These are phyloP conservation scores for Ophiothrix spiculata DNA, from an alignment of 35 echinoderm and acorn worm species.

Conservation along the genomic window DNA sequence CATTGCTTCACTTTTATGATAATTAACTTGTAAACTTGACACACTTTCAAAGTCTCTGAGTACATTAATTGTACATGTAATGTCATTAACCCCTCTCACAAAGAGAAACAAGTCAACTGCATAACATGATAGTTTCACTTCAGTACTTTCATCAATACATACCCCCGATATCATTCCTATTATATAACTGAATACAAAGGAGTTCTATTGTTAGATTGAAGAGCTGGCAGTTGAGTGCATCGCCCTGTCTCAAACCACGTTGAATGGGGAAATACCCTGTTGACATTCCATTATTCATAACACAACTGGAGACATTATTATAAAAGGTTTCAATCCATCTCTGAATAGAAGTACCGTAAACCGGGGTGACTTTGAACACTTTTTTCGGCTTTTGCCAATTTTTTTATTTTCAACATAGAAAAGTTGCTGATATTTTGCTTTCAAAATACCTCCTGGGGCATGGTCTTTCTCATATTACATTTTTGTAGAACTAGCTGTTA, in stretches of 20 bases:
- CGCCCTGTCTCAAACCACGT: background rate
- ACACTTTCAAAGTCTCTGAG: background rate
- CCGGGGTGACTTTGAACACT: too few species aligned
- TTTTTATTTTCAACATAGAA: too few species aligned
- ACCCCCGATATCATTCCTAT: background rate
- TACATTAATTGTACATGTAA: background rate
- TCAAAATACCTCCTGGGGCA: too few species aligned
- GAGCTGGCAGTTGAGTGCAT: background rate
- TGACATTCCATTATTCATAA: conserved; percentile 6
- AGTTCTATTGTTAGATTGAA: background rate
- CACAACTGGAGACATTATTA: background rate
- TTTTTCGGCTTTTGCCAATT: too few species aligned
- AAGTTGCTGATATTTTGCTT: too few species aligned
- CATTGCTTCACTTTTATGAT: background rate
- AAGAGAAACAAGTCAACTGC: background rate
- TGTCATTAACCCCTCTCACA: background rate
- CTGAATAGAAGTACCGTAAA: background rate
- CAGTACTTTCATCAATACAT: background rate
- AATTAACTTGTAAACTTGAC: background rate
- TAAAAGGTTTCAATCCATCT: background rate
- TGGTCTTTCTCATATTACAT: too few species aligned
- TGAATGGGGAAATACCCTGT: background rate
- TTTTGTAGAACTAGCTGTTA: too few species aligned
- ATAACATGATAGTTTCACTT: background rate
- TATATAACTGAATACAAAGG: background rate